These are phyloP conservation scores for Aphelenchoides besseyi DNA, from an alignment of 1,140 invertebrate genomes.

Conservation along the genomic window DNA sequence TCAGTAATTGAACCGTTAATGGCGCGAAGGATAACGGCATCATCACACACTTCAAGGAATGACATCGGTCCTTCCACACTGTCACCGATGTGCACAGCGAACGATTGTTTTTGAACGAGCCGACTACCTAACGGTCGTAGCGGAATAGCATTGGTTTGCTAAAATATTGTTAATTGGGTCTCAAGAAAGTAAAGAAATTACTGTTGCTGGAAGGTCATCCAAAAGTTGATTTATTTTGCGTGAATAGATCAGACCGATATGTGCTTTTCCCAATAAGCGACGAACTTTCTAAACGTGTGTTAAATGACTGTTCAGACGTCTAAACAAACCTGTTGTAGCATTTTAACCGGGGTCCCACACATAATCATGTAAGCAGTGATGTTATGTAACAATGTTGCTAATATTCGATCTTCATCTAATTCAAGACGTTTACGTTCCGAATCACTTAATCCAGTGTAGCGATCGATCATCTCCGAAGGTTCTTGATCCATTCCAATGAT, in stretches of 20 bases:
- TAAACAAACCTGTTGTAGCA: constrained; percentile 47
- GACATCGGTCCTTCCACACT: constrained; percentile 83
- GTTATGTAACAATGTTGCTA: constrained; percentile 93
- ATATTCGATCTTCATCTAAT: constrained; percentile 91
- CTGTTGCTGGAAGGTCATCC: constrained; percentile 76
- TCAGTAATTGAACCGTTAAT: constrained; percentile 91
- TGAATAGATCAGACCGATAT: constrained; percentile 93
- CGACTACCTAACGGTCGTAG: constrained; percentile 79
- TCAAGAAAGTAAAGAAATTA: constrained; percentile 66
- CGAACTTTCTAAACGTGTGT: constrained; percentile 73
- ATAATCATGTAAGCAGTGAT: constrained; percentile 92
- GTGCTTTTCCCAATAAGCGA: constrained; percentile 89
- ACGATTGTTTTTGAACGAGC: constrained; percentile 89
- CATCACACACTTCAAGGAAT: constrained; percentile 93
- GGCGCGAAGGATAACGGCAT: constrained; percentile 87
- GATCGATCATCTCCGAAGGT: constrained; percentile 97
- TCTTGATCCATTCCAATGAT: constrained; percentile 99
- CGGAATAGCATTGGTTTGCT: constrained; percentile 88
- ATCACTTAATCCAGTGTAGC: constrained; percentile 87
- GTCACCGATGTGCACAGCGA: constrained; percentile 89
- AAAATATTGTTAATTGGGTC: no score
- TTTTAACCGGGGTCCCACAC: constrained; percentile 47
- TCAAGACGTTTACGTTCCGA: constrained; percentile 90
- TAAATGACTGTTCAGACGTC: background rate
- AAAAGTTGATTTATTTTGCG: constrained; percentile 93